Evolutionary conservation across 2,113 vertebrate species (phyloP).

Genomic region (Nymphicus hollandicus): DNA sequence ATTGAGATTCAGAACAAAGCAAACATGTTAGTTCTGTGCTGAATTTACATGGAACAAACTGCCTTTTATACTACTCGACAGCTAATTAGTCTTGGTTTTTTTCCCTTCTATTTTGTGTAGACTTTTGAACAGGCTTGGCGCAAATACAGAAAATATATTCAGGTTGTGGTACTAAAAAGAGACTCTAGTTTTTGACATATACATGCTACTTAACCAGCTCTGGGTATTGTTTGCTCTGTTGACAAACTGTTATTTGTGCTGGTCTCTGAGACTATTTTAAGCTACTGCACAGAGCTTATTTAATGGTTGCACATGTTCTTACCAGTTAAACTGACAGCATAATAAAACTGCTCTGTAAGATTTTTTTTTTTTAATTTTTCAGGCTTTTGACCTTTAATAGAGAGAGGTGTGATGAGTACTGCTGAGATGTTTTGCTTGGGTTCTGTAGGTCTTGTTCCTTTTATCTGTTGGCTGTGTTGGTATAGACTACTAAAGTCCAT

Average conservation of each 20-base stretch:
- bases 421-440: neutral
- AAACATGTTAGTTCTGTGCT: neutral
- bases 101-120: neutral
- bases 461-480: neutral
- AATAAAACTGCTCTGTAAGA: neutral
- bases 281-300: slow-evolving; percentile 26
- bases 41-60: slow-evolving; percentile 24
- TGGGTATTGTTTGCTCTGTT: slow-evolving; percentile 52
- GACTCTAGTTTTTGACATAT: neutral
- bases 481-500: neutral
- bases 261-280: slow-evolving; percentile 51
- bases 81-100: neutral
- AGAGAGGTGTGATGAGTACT: neutral
- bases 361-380: neutral
- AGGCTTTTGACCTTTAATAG: neutral
- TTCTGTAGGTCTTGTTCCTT: neutral
- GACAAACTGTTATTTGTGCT: slow-evolving; percentile 44
- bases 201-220: neutral
- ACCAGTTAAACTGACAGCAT: neutral
- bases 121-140: neutral
- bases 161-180: slow-evolving; percentile 5
- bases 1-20: neutral
- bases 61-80: neutral
- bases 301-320: slow-evolving; percentile 33
- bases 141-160: neutral